Conservation (phyloP, 2,113 vertebrate species). For the Trematocara variabile region DNA sequence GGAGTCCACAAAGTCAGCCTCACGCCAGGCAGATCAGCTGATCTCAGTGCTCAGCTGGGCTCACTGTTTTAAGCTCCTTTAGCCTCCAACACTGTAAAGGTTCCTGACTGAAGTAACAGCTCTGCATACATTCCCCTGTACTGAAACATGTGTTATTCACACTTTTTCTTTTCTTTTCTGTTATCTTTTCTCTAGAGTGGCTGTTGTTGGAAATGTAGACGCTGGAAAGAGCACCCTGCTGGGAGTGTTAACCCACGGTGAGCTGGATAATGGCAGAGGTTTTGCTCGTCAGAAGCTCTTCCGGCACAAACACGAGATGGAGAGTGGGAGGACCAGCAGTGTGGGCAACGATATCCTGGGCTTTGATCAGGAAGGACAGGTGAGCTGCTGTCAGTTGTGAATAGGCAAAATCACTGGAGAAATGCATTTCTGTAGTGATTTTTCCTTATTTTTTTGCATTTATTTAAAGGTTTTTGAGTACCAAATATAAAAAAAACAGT, state of each 20-base stretch:
- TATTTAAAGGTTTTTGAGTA: neutral
- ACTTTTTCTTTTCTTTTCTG: neutral
- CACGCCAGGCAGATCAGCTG: neutral
- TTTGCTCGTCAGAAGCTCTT: constrained; percentile 96
- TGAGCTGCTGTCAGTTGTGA: constrained; percentile 42
- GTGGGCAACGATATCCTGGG: constrained; percentile 96
- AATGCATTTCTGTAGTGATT: neutral
- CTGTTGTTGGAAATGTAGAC: constrained; percentile 94
- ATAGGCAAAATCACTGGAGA: neutral
- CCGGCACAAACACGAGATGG: constrained; percentile 94
- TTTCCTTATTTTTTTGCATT: neutral
- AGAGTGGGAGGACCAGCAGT: constrained; percentile 93
- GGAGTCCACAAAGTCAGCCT: neutral
- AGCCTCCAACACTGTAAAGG: neutral
- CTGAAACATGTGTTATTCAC: neutral
- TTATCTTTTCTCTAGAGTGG: constrained; percentile 75
- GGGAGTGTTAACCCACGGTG: constrained; percentile 90
- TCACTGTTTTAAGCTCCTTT: neutral
- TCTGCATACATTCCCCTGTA: neutral
- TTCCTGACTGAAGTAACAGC: neutral
- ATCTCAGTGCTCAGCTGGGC: neutral
- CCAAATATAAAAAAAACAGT: neutral
- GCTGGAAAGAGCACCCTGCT: constrained; percentile 92
- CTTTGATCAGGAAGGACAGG: constrained; percentile 89
- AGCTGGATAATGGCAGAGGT: constrained; percentile 92